Evolutionary conservation across 2,113 vertebrate species (phyloP).

Genomic region (Felis catus): DNA sequence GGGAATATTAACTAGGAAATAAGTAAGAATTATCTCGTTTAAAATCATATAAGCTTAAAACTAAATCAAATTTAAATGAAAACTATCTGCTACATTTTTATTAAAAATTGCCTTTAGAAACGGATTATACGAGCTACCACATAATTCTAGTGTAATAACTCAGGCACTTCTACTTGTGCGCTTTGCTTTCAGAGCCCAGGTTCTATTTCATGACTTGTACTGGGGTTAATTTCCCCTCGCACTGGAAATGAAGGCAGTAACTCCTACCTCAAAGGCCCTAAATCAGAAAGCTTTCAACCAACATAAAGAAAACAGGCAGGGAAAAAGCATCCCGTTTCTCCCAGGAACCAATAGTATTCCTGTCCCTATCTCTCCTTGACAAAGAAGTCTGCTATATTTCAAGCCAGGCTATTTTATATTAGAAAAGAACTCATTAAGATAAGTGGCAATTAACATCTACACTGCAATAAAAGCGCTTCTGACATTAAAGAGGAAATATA

Average conservation of each 20-base stretch:
- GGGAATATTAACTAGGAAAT: conserved; percentile 16
- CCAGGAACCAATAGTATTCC: neutral
- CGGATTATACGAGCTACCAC: neutral
- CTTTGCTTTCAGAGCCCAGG: conserved; percentile 10
- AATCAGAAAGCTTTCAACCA: conserved; percentile 44
- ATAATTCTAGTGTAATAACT: conserved; percentile 41
- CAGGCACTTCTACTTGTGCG: neutral
- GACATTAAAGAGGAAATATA: conserved; percentile 54
- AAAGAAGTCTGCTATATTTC: neutral
- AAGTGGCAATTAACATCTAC: conserved; percentile 64
- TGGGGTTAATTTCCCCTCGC: conserved; percentile 59
- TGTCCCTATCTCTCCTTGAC: neutral
- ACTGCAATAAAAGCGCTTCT: conserved; percentile 33
- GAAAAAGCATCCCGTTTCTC: neutral
- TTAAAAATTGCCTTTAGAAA: conserved; percentile 36
- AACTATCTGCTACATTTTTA: neutral
- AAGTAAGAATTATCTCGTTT: neutral
- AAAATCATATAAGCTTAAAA: conserved; percentile 44
- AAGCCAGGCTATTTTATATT: conserved; percentile 10
- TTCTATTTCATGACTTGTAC: conserved; percentile 51
- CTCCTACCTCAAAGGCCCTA: conserved; percentile 28
- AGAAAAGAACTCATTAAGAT: conserved; percentile 58
- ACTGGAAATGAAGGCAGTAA: conserved; percentile 4
- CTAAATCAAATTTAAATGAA: conserved; percentile 18
- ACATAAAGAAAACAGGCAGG: neutral